Base-by-base conservation (phyloP, 2,113 vertebrate species). In the Pluvianellus socialis region DNA sequence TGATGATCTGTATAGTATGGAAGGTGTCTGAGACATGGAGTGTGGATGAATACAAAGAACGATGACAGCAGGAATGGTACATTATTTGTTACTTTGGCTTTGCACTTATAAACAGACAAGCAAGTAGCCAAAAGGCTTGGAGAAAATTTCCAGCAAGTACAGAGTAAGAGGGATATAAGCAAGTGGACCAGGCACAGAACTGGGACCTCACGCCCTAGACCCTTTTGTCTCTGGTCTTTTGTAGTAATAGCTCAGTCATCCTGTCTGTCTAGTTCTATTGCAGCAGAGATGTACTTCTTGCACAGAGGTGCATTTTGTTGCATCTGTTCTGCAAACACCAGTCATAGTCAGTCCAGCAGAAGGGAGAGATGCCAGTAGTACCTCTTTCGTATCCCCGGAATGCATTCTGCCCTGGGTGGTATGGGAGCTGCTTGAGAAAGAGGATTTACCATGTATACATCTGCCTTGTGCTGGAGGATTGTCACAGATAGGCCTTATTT, bases 1-100 rank as follows among this genome's bases (percentile, higher is more conserved):
- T 98, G 96, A 97, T 97, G 96, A 97, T 97, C 94, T 96, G 74
- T 95, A 96, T 52, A 72, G 92, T 59, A 97, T 97, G 97, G 32
- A 73, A 93, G 65, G 88, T 91, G 94, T 92, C 92, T 85, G 94
- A 97, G 94, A 81, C 84, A 90, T 70, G 72, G 73, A 94, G 56
- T 50, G 79, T 88, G 91, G 88, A 93, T 97, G 95, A 90, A 90
- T 83, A 93, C 89, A 75, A 92, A 94, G 92, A 90, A 90, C 75
- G 70, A 75, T 95, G 97, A 86, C 59, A 82, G 94, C 90, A 86
- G 74, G 73, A 95, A 97, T 94, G 94, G 72, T 71, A 35, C 53
- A 89, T 75, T 86, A 92, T 56, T 94, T 67, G 52, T 92, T 92
- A 91, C 77, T 94, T 93, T 0, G 1, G 73, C 65, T 89, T 84